Evolutionary conservation across 2,888 invertebrate genomes (phyloP).

Genomic region (Morinoia aosen): DNA sequence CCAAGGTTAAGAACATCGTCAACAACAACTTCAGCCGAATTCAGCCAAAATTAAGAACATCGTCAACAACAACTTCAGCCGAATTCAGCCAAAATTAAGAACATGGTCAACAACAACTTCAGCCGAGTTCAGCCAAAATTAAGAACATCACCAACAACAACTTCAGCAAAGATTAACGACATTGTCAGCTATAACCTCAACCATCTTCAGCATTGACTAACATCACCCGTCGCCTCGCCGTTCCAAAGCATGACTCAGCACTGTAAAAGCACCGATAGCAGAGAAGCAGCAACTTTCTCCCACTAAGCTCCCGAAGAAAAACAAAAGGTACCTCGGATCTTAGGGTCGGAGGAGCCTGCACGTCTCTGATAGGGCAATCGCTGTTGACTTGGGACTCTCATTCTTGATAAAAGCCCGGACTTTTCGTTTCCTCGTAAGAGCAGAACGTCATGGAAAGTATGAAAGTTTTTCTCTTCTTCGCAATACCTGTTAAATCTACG

Average conservation of each 20-base stretch:
- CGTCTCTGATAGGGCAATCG: constrained; percentile 10
- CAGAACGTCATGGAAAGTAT: neutral
- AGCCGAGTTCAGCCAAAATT: no score
- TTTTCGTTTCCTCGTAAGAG: neutral
- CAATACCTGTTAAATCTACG: neutral
- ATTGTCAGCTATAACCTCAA: neutral
- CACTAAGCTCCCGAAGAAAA: neutral
- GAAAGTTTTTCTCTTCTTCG: neutral
- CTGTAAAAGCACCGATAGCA: constrained; percentile 3
- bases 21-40: neutral
- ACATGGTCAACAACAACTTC: neutral
- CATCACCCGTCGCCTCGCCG: neutral
- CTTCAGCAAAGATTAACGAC: no score
- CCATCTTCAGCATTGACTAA: neutral
- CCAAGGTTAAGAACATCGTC: neutral
- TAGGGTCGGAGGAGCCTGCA: neutral
- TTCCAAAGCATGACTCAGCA: neutral
- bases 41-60: neutral
- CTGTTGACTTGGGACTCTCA: neutral
- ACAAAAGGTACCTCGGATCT: neutral
- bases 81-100: neutral
- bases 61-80: neutral
- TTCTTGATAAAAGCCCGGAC: neutral
- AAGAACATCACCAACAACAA: neutral
- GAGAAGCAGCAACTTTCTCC: neutral